Evolutionary conservation across 2,113 vertebrate genomes (phyloP).

Genomic region (human (Homo sapiens)): GRCh38 chr22:46010501-46011000

Average conservation of each 20-base stretch:
- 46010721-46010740: fast-evolving
- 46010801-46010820: fast-evolving
- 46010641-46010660: fast-evolving
- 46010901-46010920: background rate
- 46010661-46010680: fast-evolving
- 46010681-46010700: fast-evolving
- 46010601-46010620: fast-evolving
- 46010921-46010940: background rate
- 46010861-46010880: fast-evolving
- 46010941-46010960: background rate
- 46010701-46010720: fast-evolving
- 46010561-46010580: background rate
- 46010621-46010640: fast-evolving
- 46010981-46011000: background rate
- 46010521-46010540: background rate
- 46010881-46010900: background rate
- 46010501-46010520: background rate
- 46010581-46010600: fast-evolving
- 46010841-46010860: background rate
- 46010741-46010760: fast-evolving
- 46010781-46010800: background rate
- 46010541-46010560: background rate
- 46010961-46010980: background rate
- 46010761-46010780: background rate
- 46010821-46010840: fast-evolving